Conservation (phyloP, 2,888 invertebrate genomes). For the Rosalia funebris region DNA sequence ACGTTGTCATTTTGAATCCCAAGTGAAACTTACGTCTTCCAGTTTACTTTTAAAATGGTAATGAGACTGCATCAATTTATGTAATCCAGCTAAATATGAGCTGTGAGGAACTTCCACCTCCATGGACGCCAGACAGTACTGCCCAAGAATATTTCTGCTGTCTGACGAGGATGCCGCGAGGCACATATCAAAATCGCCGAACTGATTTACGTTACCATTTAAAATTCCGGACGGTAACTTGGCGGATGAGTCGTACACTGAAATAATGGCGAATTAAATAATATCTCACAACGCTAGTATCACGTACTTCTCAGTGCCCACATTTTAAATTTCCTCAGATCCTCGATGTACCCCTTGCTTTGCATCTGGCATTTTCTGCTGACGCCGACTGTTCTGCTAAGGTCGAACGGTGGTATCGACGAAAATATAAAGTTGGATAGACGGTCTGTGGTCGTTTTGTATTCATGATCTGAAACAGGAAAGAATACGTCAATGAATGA, state of each 20-base stretch:
- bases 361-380: conserved; percentile 56
- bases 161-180: conserved; percentile 50
- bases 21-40: conserved; percentile 74
- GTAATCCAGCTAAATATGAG: conserved; percentile 65
- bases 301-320: conserved; percentile 63
- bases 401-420: conserved; percentile 58
- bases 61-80: conserved; percentile 70
- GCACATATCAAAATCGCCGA: conserved; percentile 63
- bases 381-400: conserved; percentile 54
- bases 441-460: conserved; percentile 50
- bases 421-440: conserved; percentile 53
- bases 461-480: conserved; percentile 55
- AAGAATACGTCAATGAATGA: conserved; percentile 14
- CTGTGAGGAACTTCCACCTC: conserved; percentile 65
- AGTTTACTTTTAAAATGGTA: conserved; percentile 73
- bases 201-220: conserved; percentile 62
- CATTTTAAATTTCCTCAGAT: conserved; percentile 57
- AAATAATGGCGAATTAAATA: conserved; percentile 38
- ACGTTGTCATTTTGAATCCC: no score
- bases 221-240: conserved; percentile 62
- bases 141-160: conserved; percentile 65
- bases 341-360: conserved; percentile 55
- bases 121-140: conserved; percentile 74
- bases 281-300: not conserved
- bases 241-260: conserved; percentile 64